Conservation (phyloP, 2,888 invertebrate species). For the Eupelmus urozonus region DNA sequence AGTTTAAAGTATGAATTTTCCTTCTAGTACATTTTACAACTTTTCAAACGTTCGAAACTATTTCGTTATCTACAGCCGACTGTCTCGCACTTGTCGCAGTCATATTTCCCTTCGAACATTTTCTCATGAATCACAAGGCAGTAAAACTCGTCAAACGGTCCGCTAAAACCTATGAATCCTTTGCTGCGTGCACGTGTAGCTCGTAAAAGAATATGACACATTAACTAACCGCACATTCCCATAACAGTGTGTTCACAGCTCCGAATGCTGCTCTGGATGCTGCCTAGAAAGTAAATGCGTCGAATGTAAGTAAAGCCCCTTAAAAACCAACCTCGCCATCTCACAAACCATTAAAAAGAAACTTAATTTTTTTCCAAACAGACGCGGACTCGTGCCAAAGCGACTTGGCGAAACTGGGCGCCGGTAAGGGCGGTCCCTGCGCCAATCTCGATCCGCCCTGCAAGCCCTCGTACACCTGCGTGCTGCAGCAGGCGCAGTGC, state of each 20-base stretch:
- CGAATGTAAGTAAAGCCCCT: constrained; percentile 60
- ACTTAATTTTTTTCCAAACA: constrained; percentile 30
- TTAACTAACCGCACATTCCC: constrained; percentile 10
- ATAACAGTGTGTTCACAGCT: constrained; percentile 62
- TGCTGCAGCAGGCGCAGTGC: constrained; percentile 62
- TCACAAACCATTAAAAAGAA: too few species aligned
- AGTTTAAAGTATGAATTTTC: too few species aligned
- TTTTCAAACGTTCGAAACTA: too few species aligned
- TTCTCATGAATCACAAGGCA: too few species aligned
- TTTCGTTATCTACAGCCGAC: too few species aligned
- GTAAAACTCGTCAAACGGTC: too few species aligned
- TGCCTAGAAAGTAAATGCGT: constrained; percentile 63
- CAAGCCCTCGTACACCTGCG: constrained; percentile 60
- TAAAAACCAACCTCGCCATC: background rate
- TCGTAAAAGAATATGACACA: background rate
- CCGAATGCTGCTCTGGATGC: constrained; percentile 65
- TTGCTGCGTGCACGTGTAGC: constrained; percentile 23
- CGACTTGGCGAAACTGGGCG: constrained; percentile 60
- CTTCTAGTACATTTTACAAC: too few species aligned
- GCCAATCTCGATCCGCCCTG: constrained; percentile 62
- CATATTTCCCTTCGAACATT: too few species aligned
- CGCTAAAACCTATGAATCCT: background rate
- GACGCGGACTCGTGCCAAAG: constrained; percentile 62
- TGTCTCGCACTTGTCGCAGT: too few species aligned
- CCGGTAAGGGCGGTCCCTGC: constrained; percentile 62